A percentile compares a stretch with the other conserved stretches of the same genome.
These are phyloP conservation scores for Rhabdomys dilectus DNA, from an alignment of 2,113 vertebrate genomes.

Conservation along the genomic window DNA sequence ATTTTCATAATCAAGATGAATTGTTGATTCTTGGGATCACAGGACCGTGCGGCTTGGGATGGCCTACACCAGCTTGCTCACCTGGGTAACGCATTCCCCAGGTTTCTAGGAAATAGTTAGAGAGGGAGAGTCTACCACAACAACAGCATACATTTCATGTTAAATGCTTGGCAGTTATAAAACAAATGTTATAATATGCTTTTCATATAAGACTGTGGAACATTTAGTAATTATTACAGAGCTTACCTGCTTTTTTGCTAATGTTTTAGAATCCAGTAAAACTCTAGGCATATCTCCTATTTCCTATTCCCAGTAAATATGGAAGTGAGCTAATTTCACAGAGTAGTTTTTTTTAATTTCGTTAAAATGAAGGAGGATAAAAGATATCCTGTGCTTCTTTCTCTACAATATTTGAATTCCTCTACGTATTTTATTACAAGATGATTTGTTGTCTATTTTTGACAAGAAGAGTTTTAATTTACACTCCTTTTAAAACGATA, in stretches of 20 bases:
- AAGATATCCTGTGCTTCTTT: neutral
- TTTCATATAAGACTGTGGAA: neutral
- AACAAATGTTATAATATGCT: neutral
- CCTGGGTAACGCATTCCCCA: rapidly evolving
- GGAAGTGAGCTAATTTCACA: neutral
- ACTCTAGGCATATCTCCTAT: neutral
- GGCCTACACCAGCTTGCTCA: neutral
- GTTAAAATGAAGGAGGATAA: neutral
- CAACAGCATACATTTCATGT: neutral
- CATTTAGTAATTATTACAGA: neutral
- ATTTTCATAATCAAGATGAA: neutral
- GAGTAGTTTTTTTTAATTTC: neutral
- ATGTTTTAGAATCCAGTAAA: neutral
- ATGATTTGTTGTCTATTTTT: neutral
- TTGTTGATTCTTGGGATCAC: neutral
- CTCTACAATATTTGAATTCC: neutral
- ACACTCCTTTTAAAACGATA: neutral
- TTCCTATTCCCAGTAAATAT: neutral
- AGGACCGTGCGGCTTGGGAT: too few relatives aligned
- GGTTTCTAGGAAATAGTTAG: neutral
- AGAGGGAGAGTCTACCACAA: rapidly evolving
- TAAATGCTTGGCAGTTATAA: neutral
- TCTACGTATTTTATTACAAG: neutral
- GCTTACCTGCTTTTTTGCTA: neutral
- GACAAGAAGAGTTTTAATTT: neutral